Percentiles rank a stretch among this genome's conserved stretches.
phyloP scores from a whole-genome alignment of 2,888 invertebrate genomes.

The Agriotes lineatus region DNA sequence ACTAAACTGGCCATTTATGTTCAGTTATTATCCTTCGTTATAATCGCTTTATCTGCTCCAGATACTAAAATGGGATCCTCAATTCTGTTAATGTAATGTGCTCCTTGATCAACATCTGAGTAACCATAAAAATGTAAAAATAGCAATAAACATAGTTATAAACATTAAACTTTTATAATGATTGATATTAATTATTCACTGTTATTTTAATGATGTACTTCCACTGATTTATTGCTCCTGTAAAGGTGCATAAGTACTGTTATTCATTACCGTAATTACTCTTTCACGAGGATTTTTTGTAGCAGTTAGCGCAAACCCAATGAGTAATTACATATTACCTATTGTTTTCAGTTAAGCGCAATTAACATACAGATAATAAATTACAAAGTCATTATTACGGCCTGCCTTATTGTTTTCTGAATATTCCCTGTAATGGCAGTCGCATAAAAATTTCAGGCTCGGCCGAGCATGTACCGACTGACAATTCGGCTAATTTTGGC shows the following conservation, averaged over 20 bases:
- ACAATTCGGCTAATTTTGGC: background rate
- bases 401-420: background rate
- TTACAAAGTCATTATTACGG: constrained; percentile 2
- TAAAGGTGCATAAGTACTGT: constrained; percentile 3
- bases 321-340: background rate
- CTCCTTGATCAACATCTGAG: background rate
- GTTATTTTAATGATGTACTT: constrained; percentile 20
- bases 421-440: constrained; percentile 1
- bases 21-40: no score
- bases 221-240: constrained; percentile 25
- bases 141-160: constrained; percentile 4
- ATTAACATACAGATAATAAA: constrained; percentile 17
- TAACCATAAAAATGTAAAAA: background rate
- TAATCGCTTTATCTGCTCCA: no score
- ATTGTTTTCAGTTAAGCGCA: constrained; percentile 16
- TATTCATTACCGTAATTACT: constrained; percentile 27
- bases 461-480: constrained; percentile 8
- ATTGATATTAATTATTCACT: constrained; percentile 27
- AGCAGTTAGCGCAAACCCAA: background rate
- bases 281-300: constrained; percentile 5
- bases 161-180: constrained; percentile 6
- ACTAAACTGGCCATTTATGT: no score
- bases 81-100: no score
- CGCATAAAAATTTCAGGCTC: constrained; percentile 27
- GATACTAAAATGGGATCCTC: no score